Conservation (phyloP, 64 coral and sea anemone genomes). For the Acropora yongei region DNA sequence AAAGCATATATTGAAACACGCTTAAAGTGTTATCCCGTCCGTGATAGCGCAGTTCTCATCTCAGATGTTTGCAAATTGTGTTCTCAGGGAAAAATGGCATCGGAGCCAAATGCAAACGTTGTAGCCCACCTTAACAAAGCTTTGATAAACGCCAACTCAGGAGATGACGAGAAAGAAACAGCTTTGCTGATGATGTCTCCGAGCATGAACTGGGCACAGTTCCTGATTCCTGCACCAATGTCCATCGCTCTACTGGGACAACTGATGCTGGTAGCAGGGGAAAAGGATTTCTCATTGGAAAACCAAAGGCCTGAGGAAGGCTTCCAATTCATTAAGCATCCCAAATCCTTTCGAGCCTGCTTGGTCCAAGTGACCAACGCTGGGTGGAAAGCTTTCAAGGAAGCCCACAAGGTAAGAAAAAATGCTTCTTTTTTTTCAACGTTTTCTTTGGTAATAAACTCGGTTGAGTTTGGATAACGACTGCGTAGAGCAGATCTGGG, state of each 20-base stretch:
- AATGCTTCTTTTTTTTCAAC: no score
- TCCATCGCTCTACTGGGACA: conserved; percentile 34
- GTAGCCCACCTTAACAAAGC: conserved; percentile 14
- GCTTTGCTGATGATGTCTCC: conserved; percentile 27
- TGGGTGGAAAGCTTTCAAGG: conserved; percentile 33
- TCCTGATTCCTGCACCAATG: conserved; percentile 28
- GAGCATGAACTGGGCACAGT: conserved; percentile 17
- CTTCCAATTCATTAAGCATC: conserved; percentile 29
- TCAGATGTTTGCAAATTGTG: background rate
- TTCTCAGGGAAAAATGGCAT: background rate
- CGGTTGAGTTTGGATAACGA: background rate
- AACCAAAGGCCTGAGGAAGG: background rate
- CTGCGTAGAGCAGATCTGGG: background rate
- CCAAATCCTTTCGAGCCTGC: conserved; percentile 45
- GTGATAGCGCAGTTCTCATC: background rate
- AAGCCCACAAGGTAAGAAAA: conserved; percentile 26
- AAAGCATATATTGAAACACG: no score
- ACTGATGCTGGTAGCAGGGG: conserved; percentile 13
- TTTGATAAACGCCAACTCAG: conserved; percentile 12
- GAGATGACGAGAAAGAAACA: conserved; percentile 12
- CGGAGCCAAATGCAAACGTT: background rate
- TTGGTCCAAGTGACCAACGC: conserved; percentile 18
- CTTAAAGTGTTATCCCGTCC: no score
- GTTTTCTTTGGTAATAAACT: background rate
- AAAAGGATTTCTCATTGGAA: conserved; percentile 39